Conservation (phyloP, 2,888 invertebrate species). For the Panzeria rudis region DNA sequence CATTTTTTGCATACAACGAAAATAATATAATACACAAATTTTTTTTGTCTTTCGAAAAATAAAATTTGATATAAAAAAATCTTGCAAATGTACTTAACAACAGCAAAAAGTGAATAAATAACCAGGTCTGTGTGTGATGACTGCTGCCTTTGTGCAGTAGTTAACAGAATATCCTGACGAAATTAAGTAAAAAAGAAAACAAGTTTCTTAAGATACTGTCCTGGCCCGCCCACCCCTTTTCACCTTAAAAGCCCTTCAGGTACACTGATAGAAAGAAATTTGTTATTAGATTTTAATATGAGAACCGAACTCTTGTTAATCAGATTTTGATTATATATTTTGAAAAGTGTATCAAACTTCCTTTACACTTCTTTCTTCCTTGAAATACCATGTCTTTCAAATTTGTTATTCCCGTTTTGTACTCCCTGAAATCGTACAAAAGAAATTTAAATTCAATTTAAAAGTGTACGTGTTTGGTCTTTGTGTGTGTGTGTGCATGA, state of each 20-base stretch:
- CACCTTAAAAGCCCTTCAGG: neutral
- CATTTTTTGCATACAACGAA: constrained; percentile 18
- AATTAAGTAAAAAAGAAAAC: constrained; percentile 6
- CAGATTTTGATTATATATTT: neutral
- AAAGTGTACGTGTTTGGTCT: constrained; percentile 6
- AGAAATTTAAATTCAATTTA: constrained; percentile 32
- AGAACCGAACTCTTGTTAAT: neutral
- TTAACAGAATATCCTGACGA: constrained; percentile 45
- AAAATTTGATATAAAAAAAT: constrained; percentile 1
- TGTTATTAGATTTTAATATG: constrained; percentile 14
- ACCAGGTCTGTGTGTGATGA: neutral
- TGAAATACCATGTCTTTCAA: constrained; percentile 4
- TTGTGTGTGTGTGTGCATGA: neutral
- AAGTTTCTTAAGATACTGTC: neutral
- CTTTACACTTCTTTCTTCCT: neutral
- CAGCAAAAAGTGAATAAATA: neutral
- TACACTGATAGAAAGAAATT: constrained; percentile 28
- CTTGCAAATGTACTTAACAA: constrained; percentile 1
- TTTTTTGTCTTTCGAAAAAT: constrained; percentile 22
- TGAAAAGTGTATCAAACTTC: neutral
- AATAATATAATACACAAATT: constrained; percentile 8
- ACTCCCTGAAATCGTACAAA: constrained; percentile 23
- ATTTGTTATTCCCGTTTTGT: neutral
- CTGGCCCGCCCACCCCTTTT: neutral
- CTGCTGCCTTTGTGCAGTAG: constrained; percentile 3